phyloP scores from a whole-genome alignment of 1,140 invertebrate genomes.

The Rhizoglyphus robini region DNA sequence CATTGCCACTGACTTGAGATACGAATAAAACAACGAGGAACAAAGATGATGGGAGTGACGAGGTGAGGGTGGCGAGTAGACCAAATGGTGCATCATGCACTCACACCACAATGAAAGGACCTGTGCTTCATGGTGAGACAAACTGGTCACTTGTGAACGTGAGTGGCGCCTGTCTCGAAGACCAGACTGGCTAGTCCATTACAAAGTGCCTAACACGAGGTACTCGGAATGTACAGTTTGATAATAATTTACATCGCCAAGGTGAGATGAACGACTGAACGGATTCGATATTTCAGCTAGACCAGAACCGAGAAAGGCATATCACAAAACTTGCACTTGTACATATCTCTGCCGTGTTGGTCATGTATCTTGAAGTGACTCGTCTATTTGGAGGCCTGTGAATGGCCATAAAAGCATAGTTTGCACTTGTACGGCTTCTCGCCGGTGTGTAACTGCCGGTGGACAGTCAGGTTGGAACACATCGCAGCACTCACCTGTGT shows the following conservation, averaged over 20 bases:
- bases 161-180: too few relatives aligned
- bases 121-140: too few relatives aligned
- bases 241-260: not conserved
- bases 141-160: too few relatives aligned
- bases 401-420: constrained; percentile 96
- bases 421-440: constrained; percentile 99
- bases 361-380: constrained; percentile 99
- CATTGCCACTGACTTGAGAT: too few relatives aligned
- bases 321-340: constrained; percentile 94
- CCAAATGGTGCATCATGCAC: too few relatives aligned
- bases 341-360: constrained; percentile 90
- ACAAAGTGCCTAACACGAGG: too few relatives aligned
- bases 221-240: too few relatives aligned
- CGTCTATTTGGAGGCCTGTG: constrained; percentile 95
- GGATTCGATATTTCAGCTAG: not conserved
- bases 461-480: constrained; percentile 96
- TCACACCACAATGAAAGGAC: too few relatives aligned
- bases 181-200: too few relatives aligned
- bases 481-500: constrained; percentile 94
- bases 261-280: not conserved
- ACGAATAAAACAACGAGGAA: not conserved
- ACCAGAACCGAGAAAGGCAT: constrained; percentile 94
- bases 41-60: not conserved
- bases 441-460: constrained; percentile 87
- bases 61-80: not conserved